These are phyloP conservation scores for Gnatocerus cornutus DNA, from an alignment of 2,888 invertebrate species.

Conservation along the genomic window DNA sequence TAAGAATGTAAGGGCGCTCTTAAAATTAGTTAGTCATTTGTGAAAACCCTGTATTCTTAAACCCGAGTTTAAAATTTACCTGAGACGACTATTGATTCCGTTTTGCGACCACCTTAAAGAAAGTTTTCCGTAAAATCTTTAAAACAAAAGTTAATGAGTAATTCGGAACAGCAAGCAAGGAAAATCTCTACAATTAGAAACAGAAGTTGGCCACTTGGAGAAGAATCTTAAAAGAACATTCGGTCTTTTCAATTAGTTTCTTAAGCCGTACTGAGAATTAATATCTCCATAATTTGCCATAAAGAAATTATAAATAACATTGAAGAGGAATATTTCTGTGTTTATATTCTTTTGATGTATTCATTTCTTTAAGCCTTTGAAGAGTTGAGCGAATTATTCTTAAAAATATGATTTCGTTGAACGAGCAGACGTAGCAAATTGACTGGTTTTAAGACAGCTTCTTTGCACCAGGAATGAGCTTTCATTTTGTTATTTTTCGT, in stretches of 20 bases:
- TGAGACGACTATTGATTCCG: slow-evolving; percentile 21
- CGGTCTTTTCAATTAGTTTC: slow-evolving; percentile 24
- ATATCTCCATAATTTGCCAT: slow-evolving; percentile 17
- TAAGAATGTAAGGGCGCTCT: no score
- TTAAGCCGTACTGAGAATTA: slow-evolving; percentile 9
- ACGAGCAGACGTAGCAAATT: background rate
- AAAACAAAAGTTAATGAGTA: slow-evolving; percentile 32
- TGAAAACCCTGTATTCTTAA: no score
- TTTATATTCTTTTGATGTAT: slow-evolving; percentile 2
- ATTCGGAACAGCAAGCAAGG: slow-evolving; percentile 26
- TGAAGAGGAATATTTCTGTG: background rate
- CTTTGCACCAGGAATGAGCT: no score
- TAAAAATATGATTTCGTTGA: no score
- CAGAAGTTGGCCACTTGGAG: slow-evolving; percentile 27
- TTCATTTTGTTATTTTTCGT: no score
- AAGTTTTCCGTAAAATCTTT: slow-evolving; percentile 21
- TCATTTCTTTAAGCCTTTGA: slow-evolving; percentile 3
- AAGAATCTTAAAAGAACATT: slow-evolving; percentile 20
- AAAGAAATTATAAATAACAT: slow-evolving; percentile 14
- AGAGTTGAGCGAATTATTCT: background rate
- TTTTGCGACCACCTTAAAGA: slow-evolving; percentile 4
- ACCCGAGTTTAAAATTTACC: slow-evolving; percentile 9
- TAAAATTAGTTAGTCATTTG: no score
- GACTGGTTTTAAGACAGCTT: no score
- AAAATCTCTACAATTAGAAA: slow-evolving; percentile 29